Conservation (phyloP, 2,888 invertebrate genomes). For the Drosophila tanythrix region DNA sequence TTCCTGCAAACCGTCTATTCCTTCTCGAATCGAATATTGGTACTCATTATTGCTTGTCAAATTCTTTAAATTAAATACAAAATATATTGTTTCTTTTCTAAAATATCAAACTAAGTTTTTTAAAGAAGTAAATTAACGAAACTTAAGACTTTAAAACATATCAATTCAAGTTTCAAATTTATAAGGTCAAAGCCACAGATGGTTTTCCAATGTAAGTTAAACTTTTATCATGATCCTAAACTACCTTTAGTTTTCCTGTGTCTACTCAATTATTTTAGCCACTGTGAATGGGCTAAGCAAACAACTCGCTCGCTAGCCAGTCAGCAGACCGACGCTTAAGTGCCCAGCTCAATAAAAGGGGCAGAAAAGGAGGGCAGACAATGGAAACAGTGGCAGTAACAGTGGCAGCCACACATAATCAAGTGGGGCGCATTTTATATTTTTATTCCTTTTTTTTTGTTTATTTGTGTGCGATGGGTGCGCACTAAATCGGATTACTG, state of each 20-base stretch:
- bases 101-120: neutral
- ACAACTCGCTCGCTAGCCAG: slow-evolving; percentile 30
- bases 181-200: neutral
- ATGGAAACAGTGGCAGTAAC: slow-evolving; percentile 11
- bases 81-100: neutral
- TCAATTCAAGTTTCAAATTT: neutral
- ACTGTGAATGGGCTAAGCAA: slow-evolving; percentile 46
- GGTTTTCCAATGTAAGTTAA: neutral
- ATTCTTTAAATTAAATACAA: neutral
- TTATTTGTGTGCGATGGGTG: slow-evolving; percentile 19
- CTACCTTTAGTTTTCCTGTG: neutral
- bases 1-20: neutral
- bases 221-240: neutral
- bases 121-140: neutral
- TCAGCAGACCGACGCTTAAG: slow-evolving; percentile 53
- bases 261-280: slow-evolving; percentile 24
- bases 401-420: slow-evolving; percentile 52
- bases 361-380: neutral
- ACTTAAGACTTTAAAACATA: neutral
- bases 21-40: neutral
- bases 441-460: slow-evolving; percentile 5
- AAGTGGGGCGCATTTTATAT: slow-evolving; percentile 32
- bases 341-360: slow-evolving; percentile 41
- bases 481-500: slow-evolving; percentile 77
- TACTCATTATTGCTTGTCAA: neutral